Evolutionary conservation across 2,888 invertebrate genomes (phyloP).

Genomic region (Lasioglossum marginatum): DNA sequence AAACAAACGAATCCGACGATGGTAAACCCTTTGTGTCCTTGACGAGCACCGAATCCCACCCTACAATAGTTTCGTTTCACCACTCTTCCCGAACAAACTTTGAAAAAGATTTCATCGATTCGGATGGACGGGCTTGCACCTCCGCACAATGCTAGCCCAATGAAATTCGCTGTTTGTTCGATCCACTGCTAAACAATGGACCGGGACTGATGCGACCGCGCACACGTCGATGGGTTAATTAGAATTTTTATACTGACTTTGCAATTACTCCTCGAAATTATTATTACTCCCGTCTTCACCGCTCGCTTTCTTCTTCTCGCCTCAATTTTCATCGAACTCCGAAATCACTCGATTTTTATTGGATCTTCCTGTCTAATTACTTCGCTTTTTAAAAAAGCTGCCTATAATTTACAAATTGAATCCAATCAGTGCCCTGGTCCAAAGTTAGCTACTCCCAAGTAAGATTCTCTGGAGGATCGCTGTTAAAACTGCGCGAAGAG

Average conservation of each 20-base stretch:
- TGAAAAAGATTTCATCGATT: constrained; percentile 53
- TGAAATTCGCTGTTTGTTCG: constrained; percentile 26
- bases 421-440: too few species aligned
- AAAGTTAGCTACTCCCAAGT: not conserved
- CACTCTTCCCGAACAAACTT: constrained; percentile 44
- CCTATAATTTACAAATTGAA: too few species aligned
- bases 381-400: too few species aligned
- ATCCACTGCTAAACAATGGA: not conserved
- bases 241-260: not conserved
- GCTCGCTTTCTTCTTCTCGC: not conserved
- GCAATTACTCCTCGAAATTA: not conserved
- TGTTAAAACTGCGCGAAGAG: too few species aligned
- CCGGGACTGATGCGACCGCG: not conserved
- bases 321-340: not conserved
- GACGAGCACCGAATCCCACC: constrained; percentile 56
- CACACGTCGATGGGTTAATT: not conserved
- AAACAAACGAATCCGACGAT: constrained; percentile 71
- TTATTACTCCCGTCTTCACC: not conserved
- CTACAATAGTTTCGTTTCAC: constrained; percentile 54
- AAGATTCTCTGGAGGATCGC: too few species aligned
- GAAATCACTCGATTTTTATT: not conserved
- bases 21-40: constrained; percentile 67
- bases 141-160: constrained; percentile 24
- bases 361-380: not conserved
- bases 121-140: constrained; percentile 25